phyloP scores from a whole-genome alignment of 2,888 invertebrate species.

The Calliphora vomitoria region DNA sequence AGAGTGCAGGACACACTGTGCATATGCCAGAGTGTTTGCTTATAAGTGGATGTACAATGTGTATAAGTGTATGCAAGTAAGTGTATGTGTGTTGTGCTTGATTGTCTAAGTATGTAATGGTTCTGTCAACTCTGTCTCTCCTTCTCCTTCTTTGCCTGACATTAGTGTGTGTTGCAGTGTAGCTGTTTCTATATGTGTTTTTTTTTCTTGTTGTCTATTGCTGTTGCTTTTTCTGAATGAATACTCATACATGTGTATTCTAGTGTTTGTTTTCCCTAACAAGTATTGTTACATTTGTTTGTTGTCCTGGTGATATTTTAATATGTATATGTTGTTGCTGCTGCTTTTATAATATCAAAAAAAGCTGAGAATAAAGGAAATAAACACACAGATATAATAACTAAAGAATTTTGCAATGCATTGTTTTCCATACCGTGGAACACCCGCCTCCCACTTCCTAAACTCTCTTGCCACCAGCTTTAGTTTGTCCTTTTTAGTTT shows the following conservation, averaged over 20 bases:
- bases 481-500: slow-evolving; percentile 42
- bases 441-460: not conserved
- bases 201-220: not conserved
- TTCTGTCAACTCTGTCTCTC: slow-evolving; percentile 5
- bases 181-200: not conserved
- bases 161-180: not conserved
- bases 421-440: not conserved
- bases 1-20: not conserved
- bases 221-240: slow-evolving; percentile 19
- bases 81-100: slow-evolving; percentile 45
- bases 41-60: slow-evolving; percentile 42
- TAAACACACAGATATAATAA: slow-evolving; percentile 15
- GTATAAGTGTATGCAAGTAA: slow-evolving; percentile 36
- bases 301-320: slow-evolving; percentile 70
- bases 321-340: slow-evolving; percentile 37
- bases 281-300: slow-evolving; percentile 34
- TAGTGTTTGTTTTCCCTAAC: slow-evolving; percentile 43
- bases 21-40: not conserved
- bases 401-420: slow-evolving; percentile 31
- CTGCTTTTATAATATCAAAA: slow-evolving; percentile 36
- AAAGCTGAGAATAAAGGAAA: not conserved
- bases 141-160: not conserved
- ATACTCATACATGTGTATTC: slow-evolving; percentile 34
- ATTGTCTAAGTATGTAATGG: slow-evolving; percentile 59
- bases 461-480: not conserved